These are phyloP conservation scores for Eptatretus atami DNA, from an alignment of 2,797 vertebrate genomes.

Conservation along the genomic window DNA sequence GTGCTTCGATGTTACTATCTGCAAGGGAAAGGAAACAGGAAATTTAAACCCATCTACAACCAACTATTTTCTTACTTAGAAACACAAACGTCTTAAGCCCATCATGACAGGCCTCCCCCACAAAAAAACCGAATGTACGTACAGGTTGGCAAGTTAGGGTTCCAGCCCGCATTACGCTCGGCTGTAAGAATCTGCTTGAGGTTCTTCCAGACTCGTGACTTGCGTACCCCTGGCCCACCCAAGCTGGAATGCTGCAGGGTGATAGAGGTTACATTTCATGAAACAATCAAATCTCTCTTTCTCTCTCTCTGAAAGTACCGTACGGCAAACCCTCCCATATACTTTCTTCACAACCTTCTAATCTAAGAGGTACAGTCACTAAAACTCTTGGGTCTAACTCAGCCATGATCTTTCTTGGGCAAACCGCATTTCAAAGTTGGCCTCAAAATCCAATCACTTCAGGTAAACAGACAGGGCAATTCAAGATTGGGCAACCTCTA, in stretches of 20 bases:
- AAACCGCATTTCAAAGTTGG: too few relatives aligned
- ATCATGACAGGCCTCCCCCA: too few relatives aligned
- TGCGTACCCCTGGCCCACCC: slow-evolving; percentile 70
- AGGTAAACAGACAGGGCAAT: too few relatives aligned
- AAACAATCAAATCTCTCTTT: not conserved
- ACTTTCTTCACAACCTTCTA: too few relatives aligned
- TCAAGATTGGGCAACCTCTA: too few relatives aligned
- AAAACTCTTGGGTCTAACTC: too few relatives aligned
- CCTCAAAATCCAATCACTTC: too few relatives aligned
- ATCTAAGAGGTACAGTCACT: too few relatives aligned
- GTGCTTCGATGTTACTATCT: slow-evolving; percentile 79
- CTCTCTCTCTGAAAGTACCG: too few relatives aligned
- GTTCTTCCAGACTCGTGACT: slow-evolving; percentile 96
- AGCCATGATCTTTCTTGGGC: too few relatives aligned
- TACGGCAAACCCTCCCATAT: too few relatives aligned
- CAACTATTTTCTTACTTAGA: not conserved
- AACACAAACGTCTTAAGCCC: not conserved
- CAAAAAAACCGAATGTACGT: slow-evolving; percentile 15
- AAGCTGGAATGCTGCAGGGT: slow-evolving; percentile 54
- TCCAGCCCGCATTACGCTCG: slow-evolving; percentile 79
- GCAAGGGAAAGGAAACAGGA: slow-evolving; percentile 7
- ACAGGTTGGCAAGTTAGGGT: slow-evolving; percentile 70
- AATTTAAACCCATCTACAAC: not conserved
- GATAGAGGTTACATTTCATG: not conserved
- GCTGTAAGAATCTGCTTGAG: slow-evolving; percentile 80